Conservation (phyloP, 1,140 invertebrate genomes). For the Octopus sinensis region DNA sequence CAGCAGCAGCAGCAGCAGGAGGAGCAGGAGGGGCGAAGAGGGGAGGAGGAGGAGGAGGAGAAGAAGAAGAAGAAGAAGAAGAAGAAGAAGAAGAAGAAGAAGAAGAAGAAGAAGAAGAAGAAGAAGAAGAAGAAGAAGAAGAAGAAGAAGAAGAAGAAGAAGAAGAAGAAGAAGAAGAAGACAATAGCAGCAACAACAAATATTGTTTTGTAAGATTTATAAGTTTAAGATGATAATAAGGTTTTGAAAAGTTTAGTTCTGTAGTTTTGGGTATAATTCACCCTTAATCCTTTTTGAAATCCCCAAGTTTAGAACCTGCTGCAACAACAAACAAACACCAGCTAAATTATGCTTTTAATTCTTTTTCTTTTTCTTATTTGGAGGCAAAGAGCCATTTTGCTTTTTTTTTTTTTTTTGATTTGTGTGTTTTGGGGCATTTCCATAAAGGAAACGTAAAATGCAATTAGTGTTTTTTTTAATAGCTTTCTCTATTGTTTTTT, state of each 20-base stretch:
- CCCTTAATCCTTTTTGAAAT: neutral
- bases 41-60: neutral
- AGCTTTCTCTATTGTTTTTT: no score
- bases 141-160: neutral
- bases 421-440: no score
- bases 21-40: neutral
- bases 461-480: no score
- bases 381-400: no score
- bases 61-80: neutral
- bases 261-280: neutral
- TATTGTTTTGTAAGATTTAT: neutral
- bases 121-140: neutral
- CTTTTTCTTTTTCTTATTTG: no score
- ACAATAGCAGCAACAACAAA: neutral
- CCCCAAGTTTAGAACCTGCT: neutral
- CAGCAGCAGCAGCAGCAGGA: neutral
- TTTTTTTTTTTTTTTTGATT: no score
- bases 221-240: neutral
- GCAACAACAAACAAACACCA: neutral
- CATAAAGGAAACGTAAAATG: no score
- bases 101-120: neutral
- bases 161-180: constrained; percentile 3
- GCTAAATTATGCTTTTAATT: no score
- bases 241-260: neutral
- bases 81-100: neutral